Conservation (phyloP, 1,140 invertebrate genomes). For the Solenopsis fugax region DNA sequence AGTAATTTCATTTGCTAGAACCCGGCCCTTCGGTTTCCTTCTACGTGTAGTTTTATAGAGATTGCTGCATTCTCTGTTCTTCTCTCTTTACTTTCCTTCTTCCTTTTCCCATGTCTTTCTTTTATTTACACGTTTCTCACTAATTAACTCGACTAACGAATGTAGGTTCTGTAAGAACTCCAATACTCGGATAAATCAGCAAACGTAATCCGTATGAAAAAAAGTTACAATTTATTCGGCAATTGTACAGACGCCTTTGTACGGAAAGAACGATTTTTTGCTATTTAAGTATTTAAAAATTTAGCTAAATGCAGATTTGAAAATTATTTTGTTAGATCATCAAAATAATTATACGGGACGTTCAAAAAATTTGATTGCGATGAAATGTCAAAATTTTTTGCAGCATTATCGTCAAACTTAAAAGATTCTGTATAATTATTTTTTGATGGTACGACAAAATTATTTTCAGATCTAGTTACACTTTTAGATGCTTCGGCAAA, state of each 20-base stretch:
- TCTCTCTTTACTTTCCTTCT: not conserved
- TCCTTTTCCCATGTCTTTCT: too few species aligned
- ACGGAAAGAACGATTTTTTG: not conserved
- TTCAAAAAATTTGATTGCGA: too few species aligned
- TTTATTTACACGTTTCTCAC: constrained; percentile 45
- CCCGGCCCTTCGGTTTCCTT: constrained; percentile 23
- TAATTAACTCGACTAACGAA: constrained; percentile 54
- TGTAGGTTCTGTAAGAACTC: not conserved
- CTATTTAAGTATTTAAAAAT: too few species aligned
- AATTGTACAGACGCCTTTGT: not conserved
- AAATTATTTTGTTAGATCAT: too few species aligned
- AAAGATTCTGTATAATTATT: too few species aligned
- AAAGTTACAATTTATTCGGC: not conserved
- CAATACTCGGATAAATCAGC: not conserved
- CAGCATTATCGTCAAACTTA: too few species aligned
- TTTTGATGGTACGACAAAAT: too few species aligned
- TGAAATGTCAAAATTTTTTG: too few species aligned
- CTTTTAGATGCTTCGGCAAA: too few species aligned
- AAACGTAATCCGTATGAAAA: not conserved
- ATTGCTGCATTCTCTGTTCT: constrained; percentile 35
- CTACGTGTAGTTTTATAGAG: constrained; percentile 54
- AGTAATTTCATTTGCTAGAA: constrained; percentile 59
- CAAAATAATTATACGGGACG: too few species aligned
- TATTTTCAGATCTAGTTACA: too few species aligned
- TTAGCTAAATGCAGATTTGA: too few species aligned